Conservation (phyloP, 2,113 vertebrate genomes). For the Ancistrus triradiatus region DNA sequence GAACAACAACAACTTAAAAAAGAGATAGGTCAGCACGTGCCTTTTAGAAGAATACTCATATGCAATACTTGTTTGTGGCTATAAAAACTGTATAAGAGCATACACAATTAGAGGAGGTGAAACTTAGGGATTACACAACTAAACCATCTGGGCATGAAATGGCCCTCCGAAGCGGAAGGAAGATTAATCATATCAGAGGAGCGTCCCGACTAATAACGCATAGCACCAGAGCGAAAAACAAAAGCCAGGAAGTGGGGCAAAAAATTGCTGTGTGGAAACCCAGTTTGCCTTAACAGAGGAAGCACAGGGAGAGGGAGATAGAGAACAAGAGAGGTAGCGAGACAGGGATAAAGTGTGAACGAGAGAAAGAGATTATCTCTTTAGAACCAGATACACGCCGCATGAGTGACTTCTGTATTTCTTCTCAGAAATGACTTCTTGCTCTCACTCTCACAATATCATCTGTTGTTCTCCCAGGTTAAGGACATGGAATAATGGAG, state of each 20-base stretch:
- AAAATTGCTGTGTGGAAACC: constrained; percentile 53
- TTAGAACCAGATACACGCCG: constrained; percentile 39
- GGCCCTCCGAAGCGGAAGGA: constrained; percentile 47
- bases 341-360: constrained; percentile 39
- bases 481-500: constrained; percentile 23
- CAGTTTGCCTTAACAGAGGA: constrained; percentile 28
- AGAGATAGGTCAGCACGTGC: neutral
- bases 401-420: constrained; percentile 41
- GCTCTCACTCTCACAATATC: constrained; percentile 28
- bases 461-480: constrained; percentile 27
- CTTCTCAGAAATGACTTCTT: constrained; percentile 31
- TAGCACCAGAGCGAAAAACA: constrained; percentile 34
- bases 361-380: constrained; percentile 34
- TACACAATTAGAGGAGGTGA: constrained; percentile 43
- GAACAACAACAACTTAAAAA: neutral
- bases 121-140: constrained; percentile 56
- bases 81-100: constrained; percentile 6
- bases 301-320: constrained; percentile 38
- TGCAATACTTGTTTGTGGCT: neutral
- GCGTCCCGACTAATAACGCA: constrained; percentile 49
- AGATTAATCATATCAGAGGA: constrained; percentile 55
- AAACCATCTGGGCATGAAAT: constrained; percentile 57
- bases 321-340: constrained; percentile 24
- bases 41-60: too few species aligned
- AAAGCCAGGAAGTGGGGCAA: constrained; percentile 52